Evolutionary conservation across 2,888 invertebrate genomes (phyloP).

Genomic region (Miltochrista miniata): DNA sequence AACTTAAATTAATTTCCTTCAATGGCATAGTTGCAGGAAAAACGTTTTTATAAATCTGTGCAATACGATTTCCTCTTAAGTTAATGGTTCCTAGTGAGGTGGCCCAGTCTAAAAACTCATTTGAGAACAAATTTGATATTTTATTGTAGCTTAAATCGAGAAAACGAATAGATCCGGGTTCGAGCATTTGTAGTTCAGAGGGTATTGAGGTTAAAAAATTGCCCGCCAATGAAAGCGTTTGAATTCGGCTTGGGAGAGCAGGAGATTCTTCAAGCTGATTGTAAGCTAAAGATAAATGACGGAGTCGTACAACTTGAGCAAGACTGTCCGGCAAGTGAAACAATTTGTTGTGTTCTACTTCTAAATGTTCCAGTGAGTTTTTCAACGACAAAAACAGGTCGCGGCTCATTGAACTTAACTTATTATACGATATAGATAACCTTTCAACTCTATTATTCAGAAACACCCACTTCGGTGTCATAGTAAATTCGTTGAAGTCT

Average conservation of each 20-base stretch:
- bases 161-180: constrained; percentile 88
- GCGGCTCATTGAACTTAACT: constrained; percentile 86
- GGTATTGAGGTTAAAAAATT: constrained; percentile 91
- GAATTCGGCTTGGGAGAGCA: constrained; percentile 87
- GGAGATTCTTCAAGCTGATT: constrained; percentile 86
- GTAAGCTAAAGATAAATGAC: constrained; percentile 92
- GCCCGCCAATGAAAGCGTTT: constrained; percentile 91
- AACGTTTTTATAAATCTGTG: constrained; percentile 87
- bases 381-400: constrained; percentile 89
- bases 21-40: constrained; percentile 90
- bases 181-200: constrained; percentile 87
- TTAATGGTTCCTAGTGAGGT: constrained; percentile 90
- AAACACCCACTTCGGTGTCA: constrained; percentile 87
- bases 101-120: constrained; percentile 92
- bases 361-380: constrained; percentile 90
- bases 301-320: constrained; percentile 86
- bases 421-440: constrained; percentile 91
- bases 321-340: constrained; percentile 88
- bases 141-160: constrained; percentile 95
- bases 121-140: constrained; percentile 89
- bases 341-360: constrained; percentile 91
- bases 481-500: constrained; percentile 90
- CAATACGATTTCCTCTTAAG: constrained; percentile 92
- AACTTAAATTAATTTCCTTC: constrained; percentile 94
- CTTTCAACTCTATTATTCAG: constrained; percentile 88